Evolutionary conservation across 1,140 invertebrate genomes (phyloP), one percentile per base, ranked within the genome.

Genomic region (Popillia japonica): DNA sequence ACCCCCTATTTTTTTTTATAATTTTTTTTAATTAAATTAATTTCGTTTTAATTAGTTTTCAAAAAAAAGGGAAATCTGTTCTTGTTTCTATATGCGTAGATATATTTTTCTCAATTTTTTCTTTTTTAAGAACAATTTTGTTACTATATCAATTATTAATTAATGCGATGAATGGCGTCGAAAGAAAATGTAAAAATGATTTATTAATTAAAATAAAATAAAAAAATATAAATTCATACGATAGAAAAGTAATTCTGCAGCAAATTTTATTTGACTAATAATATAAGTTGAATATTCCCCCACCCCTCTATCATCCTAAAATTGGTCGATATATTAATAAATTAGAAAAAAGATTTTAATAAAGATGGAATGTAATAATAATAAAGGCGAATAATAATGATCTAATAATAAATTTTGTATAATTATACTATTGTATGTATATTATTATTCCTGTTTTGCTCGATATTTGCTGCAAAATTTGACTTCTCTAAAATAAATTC

Each of bases 391-490:
- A 77, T 79, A 72, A 79, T 81, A 79, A 72, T 81, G 77, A 79
- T 78, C 75, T 76, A 61, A 55, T 55, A 55, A 68, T 8, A 68
- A 68, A 23, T 8, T 68, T 68, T 23, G 20, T 10, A 14, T 68
- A 20, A 22, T 23, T 68, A 22, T 68, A 14, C 6, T 14, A 55
- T 68, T 68, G 10, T 34, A 2, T 34, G 1, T 68, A 68, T 68
- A 68, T 23, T 68, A 23, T 68, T 22, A n/a, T n/a, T n/a, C n/a
- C n/a, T n/a, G n/a, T 10, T 68, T 14, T 3, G 27, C 3, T 55
- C 48, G 48, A 55, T 55, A 7, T 68, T 77, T 77, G 77, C 80
- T 79, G 80, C 78, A 80, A 78, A 78, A 80, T 78, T 76, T 77
- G 78, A 79, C 75, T 74, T 79, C 77, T 78, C 78, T 22, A 22